Percentiles rank a stretch among this genome's conserved stretches.
phyloP scores from a whole-genome alignment of 2,113 vertebrate genomes.

The Orcinus orca region DNA sequence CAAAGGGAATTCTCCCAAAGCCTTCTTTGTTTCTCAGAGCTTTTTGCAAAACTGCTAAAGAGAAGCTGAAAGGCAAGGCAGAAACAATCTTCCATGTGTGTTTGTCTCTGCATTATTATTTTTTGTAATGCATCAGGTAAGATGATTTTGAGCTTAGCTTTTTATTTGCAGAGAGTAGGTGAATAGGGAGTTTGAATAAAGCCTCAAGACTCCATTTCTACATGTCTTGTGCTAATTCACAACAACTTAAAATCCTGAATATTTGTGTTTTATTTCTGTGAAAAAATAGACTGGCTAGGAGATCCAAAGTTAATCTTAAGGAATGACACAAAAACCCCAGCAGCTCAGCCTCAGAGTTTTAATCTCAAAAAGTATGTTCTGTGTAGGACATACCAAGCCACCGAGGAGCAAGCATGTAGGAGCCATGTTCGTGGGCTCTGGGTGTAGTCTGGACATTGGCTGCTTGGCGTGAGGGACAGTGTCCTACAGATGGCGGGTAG shows the following conservation, averaged over 20 bases:
- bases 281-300: constrained; percentile 29
- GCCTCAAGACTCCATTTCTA: background rate
- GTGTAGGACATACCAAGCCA: background rate
- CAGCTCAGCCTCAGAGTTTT: background rate
- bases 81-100: background rate
- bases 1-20: background rate
- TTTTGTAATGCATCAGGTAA: background rate
- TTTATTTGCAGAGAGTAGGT: background rate
- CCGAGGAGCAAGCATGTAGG: background rate
- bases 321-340: background rate
- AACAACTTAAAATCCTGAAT: constrained; percentile 18
- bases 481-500: background rate
- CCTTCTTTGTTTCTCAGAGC: constrained; percentile 40
- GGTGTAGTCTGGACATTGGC: too few species aligned
- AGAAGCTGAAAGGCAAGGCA: background rate
- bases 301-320: background rate
- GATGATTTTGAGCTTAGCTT: background rate
- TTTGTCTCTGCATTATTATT: background rate
- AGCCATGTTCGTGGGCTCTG: background rate
- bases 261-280: background rate
- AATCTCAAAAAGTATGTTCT: background rate
- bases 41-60: background rate
- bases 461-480: background rate
- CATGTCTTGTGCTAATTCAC: background rate
- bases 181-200: background rate